Evolutionary conservation across 2,888 invertebrate species (phyloP).

Genomic region (Diplazon laetatorius): DNA sequence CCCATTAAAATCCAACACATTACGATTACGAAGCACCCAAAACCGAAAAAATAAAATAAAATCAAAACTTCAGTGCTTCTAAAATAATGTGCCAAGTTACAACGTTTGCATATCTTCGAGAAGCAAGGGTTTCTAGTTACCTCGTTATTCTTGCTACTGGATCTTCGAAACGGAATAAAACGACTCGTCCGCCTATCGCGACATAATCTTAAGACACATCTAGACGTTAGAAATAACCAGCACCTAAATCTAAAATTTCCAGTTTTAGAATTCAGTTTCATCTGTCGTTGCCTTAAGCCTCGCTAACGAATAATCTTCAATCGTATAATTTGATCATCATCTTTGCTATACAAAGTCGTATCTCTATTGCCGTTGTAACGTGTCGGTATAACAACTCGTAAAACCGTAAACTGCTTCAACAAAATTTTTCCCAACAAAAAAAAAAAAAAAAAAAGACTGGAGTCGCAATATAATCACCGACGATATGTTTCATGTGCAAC

Average conservation of each 20-base stretch:
- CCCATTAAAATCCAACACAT: constrained; percentile 1
- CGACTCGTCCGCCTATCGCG: constrained; percentile 69
- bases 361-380: constrained; percentile 7
- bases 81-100: too few relatives aligned
- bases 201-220: constrained; percentile 64
- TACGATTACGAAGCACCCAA: background rate
- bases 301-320: too few relatives aligned
- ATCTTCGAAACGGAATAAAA: constrained; percentile 48
- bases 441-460: too few relatives aligned
- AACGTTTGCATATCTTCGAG: too few relatives aligned
- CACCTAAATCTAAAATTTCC: background rate
- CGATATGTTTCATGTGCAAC: constrained; percentile 16
- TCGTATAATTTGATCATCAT: too few relatives aligned
- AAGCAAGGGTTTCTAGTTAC: background rate
- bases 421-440: background rate
- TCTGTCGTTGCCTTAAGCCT: too few relatives aligned
- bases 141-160: constrained; percentile 46
- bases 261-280: constrained; percentile 28
- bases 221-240: constrained; percentile 37
- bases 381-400: too few relatives aligned
- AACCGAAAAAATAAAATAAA: constrained; percentile 5
- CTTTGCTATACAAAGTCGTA: too few relatives aligned
- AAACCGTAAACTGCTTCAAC: background rate
- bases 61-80: background rate
- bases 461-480: too few relatives aligned